These are phyloP conservation scores for Erebia palarica DNA, from an alignment of 2,888 invertebrate species.

Conservation along the genomic window DNA sequence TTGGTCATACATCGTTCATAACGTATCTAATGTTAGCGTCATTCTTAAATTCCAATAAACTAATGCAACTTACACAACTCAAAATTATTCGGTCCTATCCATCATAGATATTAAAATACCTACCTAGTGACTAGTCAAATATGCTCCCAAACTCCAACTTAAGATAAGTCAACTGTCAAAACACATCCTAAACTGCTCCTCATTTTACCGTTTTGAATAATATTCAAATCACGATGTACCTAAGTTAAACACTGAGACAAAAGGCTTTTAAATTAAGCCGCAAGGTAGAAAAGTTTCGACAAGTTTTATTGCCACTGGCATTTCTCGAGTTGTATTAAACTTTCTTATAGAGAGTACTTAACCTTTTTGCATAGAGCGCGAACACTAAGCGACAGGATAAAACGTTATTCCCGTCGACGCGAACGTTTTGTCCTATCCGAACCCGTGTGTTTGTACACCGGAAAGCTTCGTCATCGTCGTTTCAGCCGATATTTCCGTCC, in stretches of 20 bases:
- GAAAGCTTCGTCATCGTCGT: too few species aligned
- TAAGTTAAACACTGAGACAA: conserved; percentile 32
- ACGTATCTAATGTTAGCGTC: too few species aligned
- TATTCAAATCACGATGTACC: conserved; percentile 26
- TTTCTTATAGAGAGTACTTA: neutral
- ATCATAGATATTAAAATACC: conserved; percentile 2
- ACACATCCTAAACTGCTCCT: conserved; percentile 10
- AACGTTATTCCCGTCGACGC: too few species aligned
- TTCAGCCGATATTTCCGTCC: too few species aligned
- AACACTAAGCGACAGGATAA: too few species aligned
- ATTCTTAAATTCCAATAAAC: too few species aligned
- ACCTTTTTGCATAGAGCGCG: neutral
- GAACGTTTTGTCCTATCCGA: too few species aligned
- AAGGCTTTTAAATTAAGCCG: conserved; percentile 34
- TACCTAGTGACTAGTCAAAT: too few species aligned
- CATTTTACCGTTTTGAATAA: conserved; percentile 29
- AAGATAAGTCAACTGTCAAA: conserved; percentile 4
- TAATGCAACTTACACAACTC: neutral
- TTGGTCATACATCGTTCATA: too few species aligned
- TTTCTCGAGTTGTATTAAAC: conserved; percentile 14
- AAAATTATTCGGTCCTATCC: neutral
- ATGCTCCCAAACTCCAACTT: conserved; percentile 1
- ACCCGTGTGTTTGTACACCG: too few species aligned
- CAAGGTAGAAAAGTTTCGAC: conserved; percentile 36
- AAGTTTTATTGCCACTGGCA: conserved; percentile 33